Percentiles rank a stretch among this genome's conserved stretches.
These are phyloP conservation scores for Phenganax marumi DNA, from an alignment of 92 coral and sea anemone genomes.

Conservation along the genomic window DNA sequence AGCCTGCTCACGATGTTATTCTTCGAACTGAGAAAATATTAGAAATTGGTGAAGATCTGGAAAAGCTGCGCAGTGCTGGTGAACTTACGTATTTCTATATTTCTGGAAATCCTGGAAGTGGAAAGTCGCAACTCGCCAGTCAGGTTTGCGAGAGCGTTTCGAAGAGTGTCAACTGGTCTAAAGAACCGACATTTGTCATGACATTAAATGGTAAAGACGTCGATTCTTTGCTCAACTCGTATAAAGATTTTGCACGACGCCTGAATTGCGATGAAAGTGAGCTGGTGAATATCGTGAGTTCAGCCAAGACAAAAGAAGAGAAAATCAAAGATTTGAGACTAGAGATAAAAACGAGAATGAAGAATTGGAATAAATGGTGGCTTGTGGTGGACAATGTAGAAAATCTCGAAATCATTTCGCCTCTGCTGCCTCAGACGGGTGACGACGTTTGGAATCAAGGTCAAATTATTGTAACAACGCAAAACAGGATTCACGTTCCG, in stretches of 20 bases:
- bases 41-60: background rate
- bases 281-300: background rate
- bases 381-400: constrained; percentile 4
- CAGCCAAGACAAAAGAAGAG: background rate
- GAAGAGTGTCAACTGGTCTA: background rate
- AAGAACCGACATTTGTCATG: background rate
- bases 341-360: background rate
- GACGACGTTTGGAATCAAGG: constrained; percentile 1
- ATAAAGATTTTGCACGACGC: background rate
- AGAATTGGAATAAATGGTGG: background rate
- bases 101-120: constrained; percentile 18
- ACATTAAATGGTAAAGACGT: background rate
- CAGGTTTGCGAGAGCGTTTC: background rate
- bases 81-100: background rate
- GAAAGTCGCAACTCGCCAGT: background rate
- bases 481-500: constrained; percentile 38
- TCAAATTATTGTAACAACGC: constrained; percentile 45
- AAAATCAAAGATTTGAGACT: background rate
- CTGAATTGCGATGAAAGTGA: background rate
- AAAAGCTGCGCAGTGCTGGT: background rate
- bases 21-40: background rate
- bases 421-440: constrained; percentile 33
- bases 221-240: background rate
- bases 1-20: constrained; percentile 11
- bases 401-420: background rate